phyloP scores from a whole-genome alignment of 2,113 vertebrate species.

The Laterallus jamaicensis region DNA sequence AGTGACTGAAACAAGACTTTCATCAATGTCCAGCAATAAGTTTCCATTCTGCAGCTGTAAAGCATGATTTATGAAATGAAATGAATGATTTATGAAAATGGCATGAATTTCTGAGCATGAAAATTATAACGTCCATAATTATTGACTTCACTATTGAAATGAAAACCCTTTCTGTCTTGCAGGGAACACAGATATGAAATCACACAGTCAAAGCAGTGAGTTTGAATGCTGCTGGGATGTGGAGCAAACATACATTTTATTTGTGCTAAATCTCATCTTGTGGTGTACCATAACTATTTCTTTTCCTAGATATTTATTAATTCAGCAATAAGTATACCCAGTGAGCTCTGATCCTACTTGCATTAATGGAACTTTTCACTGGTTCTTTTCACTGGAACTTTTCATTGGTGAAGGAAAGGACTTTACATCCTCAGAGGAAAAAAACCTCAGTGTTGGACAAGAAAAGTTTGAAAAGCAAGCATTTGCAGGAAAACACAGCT shows the following conservation, averaged over 20 bases:
- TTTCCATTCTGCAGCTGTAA: slow-evolving; percentile 91
- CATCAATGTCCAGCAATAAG: slow-evolving; percentile 85
- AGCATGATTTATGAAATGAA: slow-evolving; percentile 77
- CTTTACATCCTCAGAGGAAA: background rate
- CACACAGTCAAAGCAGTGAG: background rate
- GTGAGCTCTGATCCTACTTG: background rate
- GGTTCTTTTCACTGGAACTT: background rate
- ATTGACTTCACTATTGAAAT: slow-evolving; percentile 1
- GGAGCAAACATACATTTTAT: background rate
- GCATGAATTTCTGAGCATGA: slow-evolving; percentile 74
- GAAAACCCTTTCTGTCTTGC: slow-evolving; percentile 6
- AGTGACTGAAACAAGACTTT: slow-evolving; percentile 78
- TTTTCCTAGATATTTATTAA: background rate
- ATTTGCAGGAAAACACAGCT: background rate
- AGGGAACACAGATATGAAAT: slow-evolving; percentile 15
- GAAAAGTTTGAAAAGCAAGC: background rate
- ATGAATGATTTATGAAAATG: slow-evolving; percentile 77
- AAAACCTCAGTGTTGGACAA: background rate
- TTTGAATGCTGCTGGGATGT: background rate
- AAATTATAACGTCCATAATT: slow-evolving; percentile 64
- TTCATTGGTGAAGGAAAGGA: background rate
- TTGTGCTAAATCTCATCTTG: background rate
- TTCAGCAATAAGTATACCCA: background rate
- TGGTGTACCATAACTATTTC: background rate
- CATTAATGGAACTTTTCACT: background rate